Evolutionary conservation across 2,888 invertebrate genomes (phyloP), one percentile per base, ranked within the genome.

Genomic region (Lasius platythorax): DNA sequence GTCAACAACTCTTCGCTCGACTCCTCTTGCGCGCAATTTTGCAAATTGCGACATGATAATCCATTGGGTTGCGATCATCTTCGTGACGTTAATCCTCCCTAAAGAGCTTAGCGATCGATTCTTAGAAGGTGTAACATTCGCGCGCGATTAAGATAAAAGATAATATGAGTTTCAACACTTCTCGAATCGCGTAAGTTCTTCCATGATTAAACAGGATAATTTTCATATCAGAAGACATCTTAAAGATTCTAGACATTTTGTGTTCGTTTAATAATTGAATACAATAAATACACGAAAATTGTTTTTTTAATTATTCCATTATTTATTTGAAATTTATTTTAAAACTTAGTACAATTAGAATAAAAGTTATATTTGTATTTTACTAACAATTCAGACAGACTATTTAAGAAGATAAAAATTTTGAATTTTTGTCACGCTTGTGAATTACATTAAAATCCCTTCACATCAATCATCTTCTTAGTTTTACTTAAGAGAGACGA

Each of bases 1-100:
- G 70, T 85, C 86, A 81, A 76, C 76, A 43, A 56, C 23, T 66
- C 67, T 67, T 67, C 50, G 63, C 85, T 30, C 46, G 46, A 18
- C 23, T 37, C 3, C n/a, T 33, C 58, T 23, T 40, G 46, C 8
- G 15, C 18, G 30, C 40, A 15, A 72, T 79, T 79, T 72, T 79
- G 70, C 58, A 61, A 79, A 61, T 79, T 70, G 72, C 61, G 43
- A 72, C 43, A 70, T 28, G 40, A 68, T 28, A 56, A 58, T 58
- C 58, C 23, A 58, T 28, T 56, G 12, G 8, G 8, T 8, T 46
- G 46, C 23, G 43, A 50, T 40, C 64, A 37, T 78, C 43, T 58
- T 58, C 2, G 40, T 8, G 28, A 67, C 50, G 68, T 50, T 40
- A 70, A 79, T 37, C 43, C 15, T 56, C 43, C 33, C 37, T 23